Conservation (phyloP, 2,113 vertebrate species). For the Zosterops hypoxanthus region DNA sequence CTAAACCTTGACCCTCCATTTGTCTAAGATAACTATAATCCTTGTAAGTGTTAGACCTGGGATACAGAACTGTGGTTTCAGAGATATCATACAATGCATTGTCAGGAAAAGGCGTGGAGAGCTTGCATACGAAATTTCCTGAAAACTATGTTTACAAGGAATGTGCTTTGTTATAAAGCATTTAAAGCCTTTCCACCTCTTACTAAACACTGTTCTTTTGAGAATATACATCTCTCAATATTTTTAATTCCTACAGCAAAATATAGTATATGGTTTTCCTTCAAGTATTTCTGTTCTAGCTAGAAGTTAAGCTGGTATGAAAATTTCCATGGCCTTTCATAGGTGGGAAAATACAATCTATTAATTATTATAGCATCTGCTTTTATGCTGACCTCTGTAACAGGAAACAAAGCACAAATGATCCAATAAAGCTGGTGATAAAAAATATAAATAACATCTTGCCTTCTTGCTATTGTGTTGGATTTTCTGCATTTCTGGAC, state of each 20-base stretch:
- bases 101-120: constrained; percentile 75
- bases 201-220: not conserved
- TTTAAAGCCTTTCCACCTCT: constrained; percentile 14
- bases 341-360: not conserved
- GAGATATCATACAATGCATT: constrained; percentile 27
- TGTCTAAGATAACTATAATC: constrained; percentile 6
- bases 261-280: not conserved
- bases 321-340: not conserved
- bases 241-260: not conserved
- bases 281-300: not conserved
- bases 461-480: constrained; percentile 1
- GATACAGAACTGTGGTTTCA: constrained; percentile 14
- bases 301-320: not conserved
- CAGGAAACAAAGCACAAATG: constrained; percentile 7
- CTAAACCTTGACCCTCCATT: not conserved
- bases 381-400: constrained; percentile 4
- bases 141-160: constrained; percentile 71
- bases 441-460: constrained; percentile 39
- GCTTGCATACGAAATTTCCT: constrained; percentile 64
- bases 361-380: constrained; percentile 24
- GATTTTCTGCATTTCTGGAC: not conserved
- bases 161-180: constrained; percentile 28
- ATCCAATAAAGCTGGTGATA: not conserved
- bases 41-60: not conserved
- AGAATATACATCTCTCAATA: not conserved